A percentile compares a stretch with the other conserved stretches of the same genome.
Conservation (phyloP, 2,888 invertebrate genomes). For the Cantharis nigra region DNA sequence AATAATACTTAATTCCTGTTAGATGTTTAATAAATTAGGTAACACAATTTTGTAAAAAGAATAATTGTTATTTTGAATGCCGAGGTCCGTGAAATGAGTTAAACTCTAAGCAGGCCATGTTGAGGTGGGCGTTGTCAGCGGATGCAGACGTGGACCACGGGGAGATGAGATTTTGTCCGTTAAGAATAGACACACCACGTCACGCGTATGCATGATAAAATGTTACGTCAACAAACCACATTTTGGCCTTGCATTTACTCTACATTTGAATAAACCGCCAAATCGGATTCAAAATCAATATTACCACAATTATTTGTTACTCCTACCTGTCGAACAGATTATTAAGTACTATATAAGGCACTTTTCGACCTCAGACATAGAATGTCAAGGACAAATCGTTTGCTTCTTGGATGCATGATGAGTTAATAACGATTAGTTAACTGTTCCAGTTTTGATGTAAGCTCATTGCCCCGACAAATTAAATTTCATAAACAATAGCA, state of each 20-base stretch:
- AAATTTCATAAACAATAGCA: conserved; percentile 7
- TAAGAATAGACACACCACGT: conserved; percentile 33
- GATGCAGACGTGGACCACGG: conserved; percentile 36
- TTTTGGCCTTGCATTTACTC: conserved; percentile 13
- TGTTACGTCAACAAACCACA: conserved; percentile 27
- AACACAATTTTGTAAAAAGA: not conserved
- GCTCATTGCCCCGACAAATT: conserved; percentile 18
- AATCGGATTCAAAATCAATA: not conserved
- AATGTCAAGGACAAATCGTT: conserved; percentile 19
- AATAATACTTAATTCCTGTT: not conserved
- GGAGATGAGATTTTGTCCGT: conserved; percentile 42
- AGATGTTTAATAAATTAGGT: not conserved
- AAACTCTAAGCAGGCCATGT: conserved; percentile 18
- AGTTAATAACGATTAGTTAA: conserved; percentile 19
- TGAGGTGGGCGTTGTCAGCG: conserved; percentile 33
- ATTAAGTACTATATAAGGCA: not conserved
- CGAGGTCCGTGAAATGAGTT: conserved; percentile 21
- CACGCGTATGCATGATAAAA: conserved; percentile 27
- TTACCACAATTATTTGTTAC: not conserved
- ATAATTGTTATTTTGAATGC: not conserved
- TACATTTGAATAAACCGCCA: not conserved
- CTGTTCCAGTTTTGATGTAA: conserved; percentile 17
- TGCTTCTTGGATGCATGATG: conserved; percentile 4
- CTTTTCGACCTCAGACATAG: conserved; percentile 1
- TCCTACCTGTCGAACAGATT: not conserved